Conservation (phyloP, 2,797 vertebrate genomes). For the Phalanger gymnotis region DNA sequence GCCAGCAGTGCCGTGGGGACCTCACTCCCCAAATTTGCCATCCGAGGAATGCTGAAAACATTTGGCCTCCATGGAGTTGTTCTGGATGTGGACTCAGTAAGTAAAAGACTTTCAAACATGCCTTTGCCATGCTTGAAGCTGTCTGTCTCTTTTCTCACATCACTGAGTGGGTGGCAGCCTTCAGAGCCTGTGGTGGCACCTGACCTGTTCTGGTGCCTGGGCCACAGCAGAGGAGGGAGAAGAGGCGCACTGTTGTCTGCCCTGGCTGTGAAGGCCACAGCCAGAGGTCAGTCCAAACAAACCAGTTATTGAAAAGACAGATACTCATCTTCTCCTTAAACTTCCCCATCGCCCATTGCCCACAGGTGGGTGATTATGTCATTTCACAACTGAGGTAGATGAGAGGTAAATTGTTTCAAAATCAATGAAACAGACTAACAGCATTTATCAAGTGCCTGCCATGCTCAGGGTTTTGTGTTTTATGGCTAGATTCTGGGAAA, state of each 20-base stretch:
- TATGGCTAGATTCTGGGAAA: background rate
- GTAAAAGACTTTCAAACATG: constrained; percentile 70
- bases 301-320: background rate
- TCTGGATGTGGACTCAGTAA: constrained; percentile 97
- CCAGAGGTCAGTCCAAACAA: background rate
- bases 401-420: background rate
- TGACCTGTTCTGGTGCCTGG: background rate
- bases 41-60: constrained; percentile 98
- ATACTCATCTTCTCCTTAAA: background rate
- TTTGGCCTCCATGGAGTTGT: constrained; percentile 97
- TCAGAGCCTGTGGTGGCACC: background rate
- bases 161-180: background rate
- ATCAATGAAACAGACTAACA: background rate
- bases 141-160: accelerated
- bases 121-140: background rate
- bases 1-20: constrained; percentile 93
- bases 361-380: background rate
- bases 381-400: background rate
- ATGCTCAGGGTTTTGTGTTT: background rate
- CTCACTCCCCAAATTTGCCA: constrained; percentile 97
- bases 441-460: background rate
- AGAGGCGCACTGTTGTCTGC: background rate
- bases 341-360: background rate
- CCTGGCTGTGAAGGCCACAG: background rate
- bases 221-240: no score